Base-by-base conservation (phyloP, 2,113 vertebrate genomes). In the Dipodomys merriami region DNA sequence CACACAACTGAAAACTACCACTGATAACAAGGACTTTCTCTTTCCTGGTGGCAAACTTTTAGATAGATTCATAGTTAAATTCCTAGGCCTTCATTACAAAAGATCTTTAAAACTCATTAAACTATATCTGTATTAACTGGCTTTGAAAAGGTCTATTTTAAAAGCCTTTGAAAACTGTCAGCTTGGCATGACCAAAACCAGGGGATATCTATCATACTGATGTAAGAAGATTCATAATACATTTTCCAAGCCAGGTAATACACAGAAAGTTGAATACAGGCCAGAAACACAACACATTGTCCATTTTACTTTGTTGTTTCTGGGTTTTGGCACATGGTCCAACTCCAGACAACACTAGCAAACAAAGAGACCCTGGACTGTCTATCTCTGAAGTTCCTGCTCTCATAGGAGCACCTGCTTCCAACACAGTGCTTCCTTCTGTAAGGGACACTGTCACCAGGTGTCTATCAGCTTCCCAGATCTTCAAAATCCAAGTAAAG, bases 121-220 rank as follows among this genome's bases (percentile, higher is more conserved):
- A 25, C 92, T 73, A 81, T 80, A 64, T 53, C 6, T 72, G 20
- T 71, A 86, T 85, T 57, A 73, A 9, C 25, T 76, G 65, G 44
- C 84, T 91, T 53, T 57, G 81, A 22, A 8, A 90, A 92, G 30
- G 53, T 13, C 53, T 57, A 46, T 6, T 33, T 91, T 79, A 5
- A 53, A 90, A 93, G 69, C 12, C 25, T 89, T 60, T 53, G 25
- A 79, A 96, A 82, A 84, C 7, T 46, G 64, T 46, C 23, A 35
- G 62, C 82, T 92, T 73, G n/a, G 49, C 15, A 90, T 73, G 64
- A 23, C 85, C 1, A 68, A 53, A 8, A 20, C 22, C 74, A 91
- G 84, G 82, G 5, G 9, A 86, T 29, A 72, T 2, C 6, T 71
- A 83, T 2, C 8, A 20, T 33, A 2, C 9, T 95, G 73, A 72